Evolutionary conservation across 2,797 vertebrate genomes (phyloP).

Genomic region (Aulostomus chinensis): DNA sequence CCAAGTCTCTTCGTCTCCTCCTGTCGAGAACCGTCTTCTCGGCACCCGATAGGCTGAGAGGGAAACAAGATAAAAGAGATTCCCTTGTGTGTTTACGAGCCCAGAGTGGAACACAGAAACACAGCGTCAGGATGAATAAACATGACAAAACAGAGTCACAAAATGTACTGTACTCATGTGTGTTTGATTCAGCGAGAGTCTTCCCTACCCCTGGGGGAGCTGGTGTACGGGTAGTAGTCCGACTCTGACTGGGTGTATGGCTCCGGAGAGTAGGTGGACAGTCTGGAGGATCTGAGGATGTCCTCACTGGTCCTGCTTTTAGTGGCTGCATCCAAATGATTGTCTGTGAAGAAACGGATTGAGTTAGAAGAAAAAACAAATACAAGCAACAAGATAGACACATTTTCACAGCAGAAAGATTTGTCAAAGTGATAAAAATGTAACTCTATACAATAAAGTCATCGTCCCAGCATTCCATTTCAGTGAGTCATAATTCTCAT

Average conservation of each 20-base stretch:
- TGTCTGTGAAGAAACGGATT: constrained; percentile 48
- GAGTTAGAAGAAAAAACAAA: background rate
- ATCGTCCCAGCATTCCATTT: no score
- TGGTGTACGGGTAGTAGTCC: constrained; percentile 89
- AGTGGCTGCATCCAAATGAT: constrained; percentile 80
- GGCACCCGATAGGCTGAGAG: constrained; percentile 80
- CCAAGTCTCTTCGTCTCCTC: constrained; percentile 91
- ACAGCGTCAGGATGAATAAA: constrained; percentile 23
- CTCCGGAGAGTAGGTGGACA: constrained; percentile 93
- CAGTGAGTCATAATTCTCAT: no score
- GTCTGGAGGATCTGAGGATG: constrained; percentile 90
- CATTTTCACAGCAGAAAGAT: no score
- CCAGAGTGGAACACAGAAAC: constrained; percentile 17
- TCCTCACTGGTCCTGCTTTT: constrained; percentile 98
- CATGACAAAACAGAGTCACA: constrained; percentile 35
- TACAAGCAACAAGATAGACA: background rate
- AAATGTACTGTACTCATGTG: constrained; percentile 11
- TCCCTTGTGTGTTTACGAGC: constrained; percentile 19
- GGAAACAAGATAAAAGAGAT: constrained; percentile 53
- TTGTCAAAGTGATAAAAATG: no score
- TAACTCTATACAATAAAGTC: no score
- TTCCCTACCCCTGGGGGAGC: constrained; percentile 89
- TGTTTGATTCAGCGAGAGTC: constrained; percentile 2
- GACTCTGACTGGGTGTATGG: constrained; percentile 89
- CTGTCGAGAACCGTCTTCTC: constrained; percentile 88